Conservation (phyloP, 2,113 vertebrate species). For the Lycaon pictus region DNA sequence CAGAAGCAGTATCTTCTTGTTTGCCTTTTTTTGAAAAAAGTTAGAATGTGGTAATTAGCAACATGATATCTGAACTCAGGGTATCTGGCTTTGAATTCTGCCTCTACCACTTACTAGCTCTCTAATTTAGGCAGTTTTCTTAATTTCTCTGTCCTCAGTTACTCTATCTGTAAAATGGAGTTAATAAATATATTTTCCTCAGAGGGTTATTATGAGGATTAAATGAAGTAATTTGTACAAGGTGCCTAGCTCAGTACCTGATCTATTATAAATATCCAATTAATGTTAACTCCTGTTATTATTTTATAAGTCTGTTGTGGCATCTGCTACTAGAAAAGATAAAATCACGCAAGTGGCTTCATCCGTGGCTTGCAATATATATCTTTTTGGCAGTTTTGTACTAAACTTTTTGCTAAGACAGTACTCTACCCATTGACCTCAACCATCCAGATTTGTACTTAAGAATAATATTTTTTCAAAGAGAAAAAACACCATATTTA, state of each 20-base stretch:
- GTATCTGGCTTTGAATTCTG: constrained; percentile 17
- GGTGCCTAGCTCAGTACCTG: neutral
- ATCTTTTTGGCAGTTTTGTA: neutral
- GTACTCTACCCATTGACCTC: neutral
- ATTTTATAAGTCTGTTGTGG: neutral
- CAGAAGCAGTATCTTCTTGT: neutral
- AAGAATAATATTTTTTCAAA: neutral
- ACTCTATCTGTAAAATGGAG: neutral
- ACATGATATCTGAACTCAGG: neutral
- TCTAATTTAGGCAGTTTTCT: neutral
- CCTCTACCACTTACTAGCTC: neutral
- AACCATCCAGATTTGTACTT: neutral
- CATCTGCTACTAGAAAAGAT: neutral
- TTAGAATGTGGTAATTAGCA: neutral
- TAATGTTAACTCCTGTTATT: neutral
- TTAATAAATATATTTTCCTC: neutral
- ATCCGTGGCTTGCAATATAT: neutral
- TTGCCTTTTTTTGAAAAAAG: neutral
- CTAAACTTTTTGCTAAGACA: neutral
- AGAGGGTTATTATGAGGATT: neutral
- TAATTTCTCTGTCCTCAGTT: neutral
- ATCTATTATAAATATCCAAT: neutral
- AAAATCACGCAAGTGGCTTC: neutral
- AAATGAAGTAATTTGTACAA: neutral
- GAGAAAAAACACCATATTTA: neutral